Evolutionary conservation across 2,113 vertebrate genomes (phyloP).

Genomic region (Pelmatolapia mariae): DNA sequence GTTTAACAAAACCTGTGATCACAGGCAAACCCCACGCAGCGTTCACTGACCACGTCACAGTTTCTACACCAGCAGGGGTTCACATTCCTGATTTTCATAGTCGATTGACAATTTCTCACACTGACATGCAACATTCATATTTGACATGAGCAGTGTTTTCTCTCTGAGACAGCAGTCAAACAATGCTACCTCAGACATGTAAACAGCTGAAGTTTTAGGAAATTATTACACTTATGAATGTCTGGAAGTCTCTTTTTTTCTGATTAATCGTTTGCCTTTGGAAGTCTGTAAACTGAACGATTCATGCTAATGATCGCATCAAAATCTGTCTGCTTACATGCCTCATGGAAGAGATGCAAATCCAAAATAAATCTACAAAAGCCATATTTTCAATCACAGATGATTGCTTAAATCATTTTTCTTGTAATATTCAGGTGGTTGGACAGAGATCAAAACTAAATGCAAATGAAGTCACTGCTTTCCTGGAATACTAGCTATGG

Average conservation of each 20-base stretch:
- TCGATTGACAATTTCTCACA: neutral
- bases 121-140: neutral
- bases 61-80: neutral
- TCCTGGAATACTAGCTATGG: neutral
- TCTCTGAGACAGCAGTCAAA: neutral
- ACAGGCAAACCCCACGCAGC: neutral
- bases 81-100: slow-evolving; percentile 33
- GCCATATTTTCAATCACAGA: neutral
- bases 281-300: neutral
- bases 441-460: neutral
- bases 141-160: neutral
- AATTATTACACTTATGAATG: slow-evolving; percentile 13
- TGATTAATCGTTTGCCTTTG: neutral
- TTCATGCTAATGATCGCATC: neutral
- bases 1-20: neutral
- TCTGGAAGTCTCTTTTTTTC: neutral
- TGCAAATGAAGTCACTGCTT: neutral
- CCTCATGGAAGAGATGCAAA: neutral
- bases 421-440: neutral
- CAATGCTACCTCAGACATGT: neutral
- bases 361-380: neutral
- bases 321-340: neutral
- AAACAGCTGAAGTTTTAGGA: neutral
- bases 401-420: neutral
- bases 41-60: neutral